These are phyloP conservation scores for Myotis findleyi DNA, from an alignment of 2,797 vertebrate genomes.

Conservation along the genomic window DNA sequence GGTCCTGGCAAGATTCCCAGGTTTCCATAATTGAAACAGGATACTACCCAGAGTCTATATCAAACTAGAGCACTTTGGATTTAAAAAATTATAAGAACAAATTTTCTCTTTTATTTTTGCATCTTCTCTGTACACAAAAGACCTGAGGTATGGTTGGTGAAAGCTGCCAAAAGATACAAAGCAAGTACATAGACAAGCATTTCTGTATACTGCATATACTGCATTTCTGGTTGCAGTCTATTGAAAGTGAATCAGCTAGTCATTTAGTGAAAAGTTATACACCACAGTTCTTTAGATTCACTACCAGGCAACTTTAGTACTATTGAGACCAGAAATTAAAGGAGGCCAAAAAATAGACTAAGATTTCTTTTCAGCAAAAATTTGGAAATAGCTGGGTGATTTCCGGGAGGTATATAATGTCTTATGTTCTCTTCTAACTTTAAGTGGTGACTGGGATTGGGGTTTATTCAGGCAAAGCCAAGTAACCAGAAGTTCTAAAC, in stretches of 20 bases:
- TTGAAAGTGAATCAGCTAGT: neutral
- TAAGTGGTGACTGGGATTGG: neutral
- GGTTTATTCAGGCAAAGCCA: neutral
- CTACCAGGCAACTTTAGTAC: neutral
- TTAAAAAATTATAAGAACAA: slow-evolving; percentile 19
- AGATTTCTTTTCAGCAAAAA: neutral
- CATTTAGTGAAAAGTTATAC: neutral
- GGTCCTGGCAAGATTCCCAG: neutral
- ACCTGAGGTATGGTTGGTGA: neutral
- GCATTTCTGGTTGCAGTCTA: neutral
- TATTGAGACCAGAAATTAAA: neutral
- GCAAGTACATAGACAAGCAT: neutral
- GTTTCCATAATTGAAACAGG: neutral
- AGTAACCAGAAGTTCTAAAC: neutral
- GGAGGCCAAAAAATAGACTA: neutral
- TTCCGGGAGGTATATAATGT: neutral
- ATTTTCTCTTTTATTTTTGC: neutral
- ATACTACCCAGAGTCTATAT: neutral
- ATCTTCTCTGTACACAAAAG: slow-evolving; percentile 1
- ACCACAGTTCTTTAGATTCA: neutral
- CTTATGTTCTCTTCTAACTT: neutral
- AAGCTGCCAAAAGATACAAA: neutral
- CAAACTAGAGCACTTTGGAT: neutral
- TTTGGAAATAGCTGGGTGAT: neutral
- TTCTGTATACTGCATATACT: neutral